These are phyloP conservation scores for Drosophila limbata DNA, from an alignment of 2,888 invertebrate species.

Conservation along the genomic window DNA sequence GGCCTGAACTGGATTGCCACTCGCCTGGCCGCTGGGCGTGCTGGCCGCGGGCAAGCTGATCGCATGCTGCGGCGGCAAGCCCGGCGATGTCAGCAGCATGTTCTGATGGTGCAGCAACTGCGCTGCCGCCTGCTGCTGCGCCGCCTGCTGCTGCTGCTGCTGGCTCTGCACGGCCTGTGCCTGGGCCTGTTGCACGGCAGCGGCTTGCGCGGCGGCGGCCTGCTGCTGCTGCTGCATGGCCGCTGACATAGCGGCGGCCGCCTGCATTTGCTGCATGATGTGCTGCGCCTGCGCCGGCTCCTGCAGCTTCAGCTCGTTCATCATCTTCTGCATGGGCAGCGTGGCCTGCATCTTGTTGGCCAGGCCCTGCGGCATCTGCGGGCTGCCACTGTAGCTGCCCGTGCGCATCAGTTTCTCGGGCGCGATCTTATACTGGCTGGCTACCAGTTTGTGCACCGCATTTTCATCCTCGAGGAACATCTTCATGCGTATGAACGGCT, in stretches of 20 bases:
- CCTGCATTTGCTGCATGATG: slow-evolving; percentile 87
- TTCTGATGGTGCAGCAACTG: slow-evolving; percentile 83
- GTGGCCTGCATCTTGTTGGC: slow-evolving; percentile 91
- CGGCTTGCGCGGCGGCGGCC: slow-evolving; percentile 54
- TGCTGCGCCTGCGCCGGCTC: slow-evolving; percentile 88
- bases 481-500: slow-evolving; percentile 99
- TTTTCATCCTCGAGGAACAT: slow-evolving; percentile 98
- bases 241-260: slow-evolving; percentile 85
- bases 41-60: slow-evolving; percentile 88
- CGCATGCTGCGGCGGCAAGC: slow-evolving; percentile 91
- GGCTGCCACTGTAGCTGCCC: slow-evolving; percentile 94
- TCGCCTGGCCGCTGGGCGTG: slow-evolving; percentile 70
- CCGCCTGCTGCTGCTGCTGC: slow-evolving; percentile 69
- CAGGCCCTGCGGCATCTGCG: slow-evolving; percentile 89
- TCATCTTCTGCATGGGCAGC: slow-evolving; percentile 89
- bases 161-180: slow-evolving; percentile 72
- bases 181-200: slow-evolving; percentile 83
- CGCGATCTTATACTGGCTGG: slow-evolving; percentile 98
- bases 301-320: slow-evolving; percentile 91
- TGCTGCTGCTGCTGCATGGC: slow-evolving; percentile 85
- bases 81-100: slow-evolving; percentile 91
- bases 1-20: slow-evolving; percentile 7
- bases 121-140: slow-evolving; percentile 74
- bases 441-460: slow-evolving; percentile 97
- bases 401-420: slow-evolving; percentile 99